Evolutionary conservation across 2,888 invertebrate species (phyloP), one percentile per base, ranked within the genome.

Genomic region (Caradrina kadenii): DNA sequence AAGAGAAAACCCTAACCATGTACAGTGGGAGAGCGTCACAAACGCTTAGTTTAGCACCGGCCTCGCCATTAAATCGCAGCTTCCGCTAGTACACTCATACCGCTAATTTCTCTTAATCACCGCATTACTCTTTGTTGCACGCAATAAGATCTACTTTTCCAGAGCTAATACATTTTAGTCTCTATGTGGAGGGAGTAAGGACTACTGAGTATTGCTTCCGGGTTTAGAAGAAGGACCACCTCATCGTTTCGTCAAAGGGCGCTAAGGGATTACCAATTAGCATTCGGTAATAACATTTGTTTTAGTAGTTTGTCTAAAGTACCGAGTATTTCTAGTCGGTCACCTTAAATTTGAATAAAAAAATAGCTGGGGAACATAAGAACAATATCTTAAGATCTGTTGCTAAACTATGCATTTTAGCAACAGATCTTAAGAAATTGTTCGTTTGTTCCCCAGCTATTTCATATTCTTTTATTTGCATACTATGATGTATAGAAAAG

Each of bases 101-200:
- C 19, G n/a, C 62, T 50, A 67, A 79, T 63, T 56, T 60, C 63
- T 60, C 35, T 67, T 65, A 79, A 79, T 62, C 53, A 79, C 53
- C 65, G 52, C 55, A 49, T 73, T 73, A 79, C 50, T 72, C 49
- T 61, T 72, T 64, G 49, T 64, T 61, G 17, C n/a, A 21, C 6
- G 48, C 42, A 58, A 78, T 62, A 26, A 73, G 11, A 26, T 52
- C 6, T 50, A 15, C n/a, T 55, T n/a, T 22, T 35, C n/a, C 17
- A 45, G 21, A 39, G 49, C 8, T 19, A 19, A 59, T 49, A 10
- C 35, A 62, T 54, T 75, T 0, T 54, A 8, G 19, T 19, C 21
- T 39, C 10, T 62, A 59, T 31, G 11, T 2, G 1, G 1, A 45
- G 2, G 52, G 15, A 45, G 42, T 78, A 75, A 58, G 52, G 52